phyloP scores from a whole-genome alignment of 2,797 vertebrate genomes.

The Percopsis omiscomaycus region DNA sequence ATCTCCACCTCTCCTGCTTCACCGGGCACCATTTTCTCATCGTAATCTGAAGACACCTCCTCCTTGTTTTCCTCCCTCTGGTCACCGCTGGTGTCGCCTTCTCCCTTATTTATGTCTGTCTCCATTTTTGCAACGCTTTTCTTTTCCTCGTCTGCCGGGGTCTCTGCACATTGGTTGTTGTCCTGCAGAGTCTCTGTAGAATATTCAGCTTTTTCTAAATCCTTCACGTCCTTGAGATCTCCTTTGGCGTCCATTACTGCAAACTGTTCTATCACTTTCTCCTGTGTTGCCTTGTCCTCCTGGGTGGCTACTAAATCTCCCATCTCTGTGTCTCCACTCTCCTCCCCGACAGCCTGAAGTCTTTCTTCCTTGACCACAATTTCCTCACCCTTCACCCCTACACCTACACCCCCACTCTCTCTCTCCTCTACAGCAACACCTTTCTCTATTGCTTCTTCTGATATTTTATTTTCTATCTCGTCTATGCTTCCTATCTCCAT shows the following conservation, averaged over 20 bases:
- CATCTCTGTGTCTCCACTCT: constrained; percentile 5
- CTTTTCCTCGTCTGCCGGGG: constrained; percentile 15
- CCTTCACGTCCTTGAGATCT: too few relatives aligned
- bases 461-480: not conserved
- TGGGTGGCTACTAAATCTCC: not conserved
- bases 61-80: constrained; percentile 15
- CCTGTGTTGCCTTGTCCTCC: not conserved
- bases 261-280: not conserved
- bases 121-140: constrained; percentile 15
- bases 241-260: too few relatives aligned
- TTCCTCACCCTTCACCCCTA: constrained; percentile 3
- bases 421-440: constrained; percentile 8
- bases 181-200: not conserved
- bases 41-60: constrained; percentile 15
- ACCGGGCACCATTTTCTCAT: constrained; percentile 7
- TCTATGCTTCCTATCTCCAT: constrained; percentile 6
- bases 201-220: too few relatives aligned
- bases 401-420: constrained; percentile 7
- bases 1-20: constrained; percentile 9
- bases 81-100: constrained; percentile 22
- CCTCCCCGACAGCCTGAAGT: constrained; percentile 14
- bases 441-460: constrained; percentile 2
- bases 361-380: not conserved
- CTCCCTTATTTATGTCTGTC: not conserved
- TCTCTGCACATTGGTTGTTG: not conserved